These are phyloP conservation scores for Parochlus steinenii DNA, from an alignment of 2,888 invertebrate species.

Conservation along the genomic window DNA sequence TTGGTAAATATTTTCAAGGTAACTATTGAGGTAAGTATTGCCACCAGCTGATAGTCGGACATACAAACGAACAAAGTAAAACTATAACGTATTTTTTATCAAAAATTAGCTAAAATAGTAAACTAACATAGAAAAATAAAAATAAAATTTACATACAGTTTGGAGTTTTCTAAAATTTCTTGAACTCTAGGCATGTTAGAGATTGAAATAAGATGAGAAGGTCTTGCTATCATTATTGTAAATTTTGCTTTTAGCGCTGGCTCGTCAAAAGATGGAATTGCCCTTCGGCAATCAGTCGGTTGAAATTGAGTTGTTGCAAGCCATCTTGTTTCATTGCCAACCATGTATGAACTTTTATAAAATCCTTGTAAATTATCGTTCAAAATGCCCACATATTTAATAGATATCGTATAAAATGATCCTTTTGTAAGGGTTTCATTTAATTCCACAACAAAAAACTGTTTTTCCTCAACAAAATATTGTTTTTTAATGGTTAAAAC, in stretches of 20 bases:
- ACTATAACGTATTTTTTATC: background rate
- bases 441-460: constrained; percentile 53
- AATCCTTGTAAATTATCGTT: constrained; percentile 65
- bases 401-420: constrained; percentile 45
- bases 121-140: too few relatives aligned
- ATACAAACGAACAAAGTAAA: too few relatives aligned
- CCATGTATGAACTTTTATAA: constrained; percentile 63
- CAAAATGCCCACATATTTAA: constrained; percentile 53
- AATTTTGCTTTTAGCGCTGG: constrained; percentile 69
- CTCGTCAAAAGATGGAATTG: constrained; percentile 80
- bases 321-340: constrained; percentile 55
- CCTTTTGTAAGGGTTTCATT: constrained; percentile 38
- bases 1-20: background rate
- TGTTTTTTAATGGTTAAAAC: constrained; percentile 28
- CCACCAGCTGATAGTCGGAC: too few relatives aligned
- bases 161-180: constrained; percentile 36
- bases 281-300: constrained; percentile 61
- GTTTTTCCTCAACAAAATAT: constrained; percentile 39
- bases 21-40: too few relatives aligned
- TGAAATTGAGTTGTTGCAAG: constrained; percentile 70
- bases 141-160: too few relatives aligned
- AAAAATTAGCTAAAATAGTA: constrained; percentile 25
- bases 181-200: constrained; percentile 56
- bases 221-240: constrained; percentile 57
- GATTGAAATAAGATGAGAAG: constrained; percentile 51